Percentiles rank a stretch among this genome's conserved stretches.
Evolutionary conservation across 64 coral and sea anemone genomes (phyloP).

Genomic region (Stichodactyla mertensii): DNA sequence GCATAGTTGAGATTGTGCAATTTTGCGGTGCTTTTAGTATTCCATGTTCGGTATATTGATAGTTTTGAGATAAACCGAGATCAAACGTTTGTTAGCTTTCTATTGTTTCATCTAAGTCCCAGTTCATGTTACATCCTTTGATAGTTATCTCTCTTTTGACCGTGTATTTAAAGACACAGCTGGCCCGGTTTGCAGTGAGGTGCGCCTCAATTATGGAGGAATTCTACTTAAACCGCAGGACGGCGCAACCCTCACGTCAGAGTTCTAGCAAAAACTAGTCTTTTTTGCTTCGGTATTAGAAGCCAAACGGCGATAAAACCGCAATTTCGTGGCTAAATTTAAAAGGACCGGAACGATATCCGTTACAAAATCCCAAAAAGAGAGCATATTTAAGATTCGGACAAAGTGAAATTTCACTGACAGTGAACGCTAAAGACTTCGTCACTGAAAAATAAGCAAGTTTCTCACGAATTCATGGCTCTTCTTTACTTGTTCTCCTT

Average conservation of each 20-base stretch:
- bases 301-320: neutral
- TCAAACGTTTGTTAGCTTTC: neutral
- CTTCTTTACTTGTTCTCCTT: neutral
- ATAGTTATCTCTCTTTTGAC: neutral
- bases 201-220: neutral
- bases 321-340: neutral
- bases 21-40: neutral
- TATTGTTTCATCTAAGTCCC: neutral
- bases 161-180: neutral
- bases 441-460: neutral
- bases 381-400: neutral
- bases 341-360: neutral
- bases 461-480: neutral
- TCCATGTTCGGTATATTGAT: neutral
- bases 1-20: neutral
- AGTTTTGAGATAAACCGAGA: neutral
- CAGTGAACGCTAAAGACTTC: neutral
- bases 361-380: neutral
- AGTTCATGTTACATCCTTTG: slow-evolving; percentile 1
- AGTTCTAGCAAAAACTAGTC: neutral
- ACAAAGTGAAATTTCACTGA: neutral
- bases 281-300: neutral
- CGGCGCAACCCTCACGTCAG: neutral
- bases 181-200: neutral
- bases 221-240: neutral